Evolutionary conservation across 2,888 invertebrate species (phyloP), one percentile per base, ranked within the genome.

Genomic region (Drosophila prostipennis): DNA sequence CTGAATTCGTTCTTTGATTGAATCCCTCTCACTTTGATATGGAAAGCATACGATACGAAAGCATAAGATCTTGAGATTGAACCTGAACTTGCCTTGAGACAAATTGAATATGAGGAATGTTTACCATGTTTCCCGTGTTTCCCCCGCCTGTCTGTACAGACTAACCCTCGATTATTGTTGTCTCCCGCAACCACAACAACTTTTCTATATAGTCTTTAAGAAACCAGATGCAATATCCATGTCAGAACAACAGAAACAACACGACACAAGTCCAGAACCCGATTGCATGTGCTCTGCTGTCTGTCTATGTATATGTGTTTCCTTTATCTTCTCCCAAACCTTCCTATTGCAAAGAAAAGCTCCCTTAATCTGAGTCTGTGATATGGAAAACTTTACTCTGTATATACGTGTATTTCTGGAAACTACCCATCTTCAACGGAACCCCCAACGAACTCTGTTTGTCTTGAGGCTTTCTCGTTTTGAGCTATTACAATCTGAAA

Each of bases 131-230:
- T 59, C 32, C 37, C 16, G 26, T 49, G 49, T 64, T 69, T 29
- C 29, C 39, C 58, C 61, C 61, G 87, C 86, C 78, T 81, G 81
- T 63, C 72, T 76, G 77, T 56, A 53, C 49, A 69, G 52, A 63
- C 64, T 81, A 82, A 77, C 77, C 65, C 63, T 11, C 19, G 36
- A 42, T 64, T 71, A 75, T 87, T 75, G 85, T 87, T 82, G 82
- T 84, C 73, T 29, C 56, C 61, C 69, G 32, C 53, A 65, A 63
- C 68, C 64, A 49, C 40, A 53, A 51, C 54, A 70, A 54, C 26
- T 29, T 3, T 54, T 40, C 40, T 46, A 8, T 42, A 13, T 19
- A 10, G 36, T 61, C n/a, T 42, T n/a, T 26, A 13, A 19, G n/a
- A 46, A 67, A 11, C 34, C 53, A 65, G 67, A 65, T 53, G 26